These are phyloP conservation scores for Periophthalmodon schlosseri DNA, from an alignment of 2,113 vertebrate species.

Conservation along the genomic window DNA sequence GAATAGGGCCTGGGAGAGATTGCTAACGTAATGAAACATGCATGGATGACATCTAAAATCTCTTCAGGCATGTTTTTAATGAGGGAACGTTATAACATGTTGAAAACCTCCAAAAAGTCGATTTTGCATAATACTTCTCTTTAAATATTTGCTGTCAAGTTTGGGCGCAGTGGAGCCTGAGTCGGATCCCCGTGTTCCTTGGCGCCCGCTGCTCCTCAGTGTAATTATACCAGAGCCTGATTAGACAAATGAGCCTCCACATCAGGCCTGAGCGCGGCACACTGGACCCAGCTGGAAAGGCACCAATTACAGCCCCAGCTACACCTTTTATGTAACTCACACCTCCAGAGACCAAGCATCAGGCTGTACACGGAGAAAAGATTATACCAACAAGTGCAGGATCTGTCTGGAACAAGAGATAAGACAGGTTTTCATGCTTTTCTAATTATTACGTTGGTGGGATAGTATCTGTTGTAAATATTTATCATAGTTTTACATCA, in stretches of 20 bases:
- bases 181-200: constrained; percentile 6
- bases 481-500: too few relatives aligned
- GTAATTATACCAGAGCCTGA: constrained; percentile 33
- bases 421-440: too few relatives aligned
- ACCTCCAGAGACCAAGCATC: neutral
- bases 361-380: neutral
- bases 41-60: too few relatives aligned
- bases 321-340: neutral
- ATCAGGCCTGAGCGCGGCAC: constrained; percentile 30
- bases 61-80: too few relatives aligned
- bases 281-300: constrained; percentile 32
- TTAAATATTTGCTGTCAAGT: too few relatives aligned
- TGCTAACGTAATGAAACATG: too few relatives aligned
- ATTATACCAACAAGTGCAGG: neutral
- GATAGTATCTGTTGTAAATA: too few relatives aligned
- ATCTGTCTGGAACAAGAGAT: neutral
- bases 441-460: too few relatives aligned
- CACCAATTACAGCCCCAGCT: constrained; percentile 10
- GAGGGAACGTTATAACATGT: too few relatives aligned
- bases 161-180: neutral
- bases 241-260: constrained; percentile 44
- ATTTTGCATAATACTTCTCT: too few relatives aligned
- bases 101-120: too few relatives aligned
- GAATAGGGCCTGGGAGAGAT: too few relatives aligned
- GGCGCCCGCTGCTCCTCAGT: neutral